These are phyloP conservation scores for Ethmia dodecea DNA, from an alignment of 2,888 invertebrate species.

Conservation along the genomic window DNA sequence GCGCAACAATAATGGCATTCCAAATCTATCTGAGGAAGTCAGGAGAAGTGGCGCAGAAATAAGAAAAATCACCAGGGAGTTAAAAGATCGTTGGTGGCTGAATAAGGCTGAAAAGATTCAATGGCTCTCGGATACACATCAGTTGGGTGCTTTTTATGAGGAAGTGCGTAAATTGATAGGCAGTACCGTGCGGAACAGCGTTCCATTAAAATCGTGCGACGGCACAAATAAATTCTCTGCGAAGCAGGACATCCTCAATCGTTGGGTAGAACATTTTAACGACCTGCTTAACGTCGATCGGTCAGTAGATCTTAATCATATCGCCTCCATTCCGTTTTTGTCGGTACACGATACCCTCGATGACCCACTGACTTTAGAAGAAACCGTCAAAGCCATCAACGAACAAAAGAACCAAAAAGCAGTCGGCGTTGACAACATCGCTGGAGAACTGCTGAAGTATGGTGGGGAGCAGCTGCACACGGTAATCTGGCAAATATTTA, in stretches of 20 bases:
- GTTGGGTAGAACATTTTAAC: neutral
- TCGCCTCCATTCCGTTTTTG: neutral
- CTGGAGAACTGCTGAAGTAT: too few relatives aligned
- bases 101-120: neutral
- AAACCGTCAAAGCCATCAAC: neutral
- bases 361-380: neutral
- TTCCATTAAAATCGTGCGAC: neutral
- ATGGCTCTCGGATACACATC: neutral
- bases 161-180: neutral
- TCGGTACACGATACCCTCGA: neutral
- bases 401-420: too few relatives aligned
- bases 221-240: neutral
- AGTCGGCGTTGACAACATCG: too few relatives aligned
- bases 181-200: neutral
- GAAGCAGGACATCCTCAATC: neutral
- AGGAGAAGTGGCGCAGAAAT: neutral
- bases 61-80: neutral
- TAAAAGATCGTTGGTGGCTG: neutral
- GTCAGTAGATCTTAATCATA: neutral
- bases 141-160: neutral
- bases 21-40: neutral
- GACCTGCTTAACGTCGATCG: neutral
- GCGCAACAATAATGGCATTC: neutral
- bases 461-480: too few relatives aligned
- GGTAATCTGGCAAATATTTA: constrained; percentile 12